A percentile compares a stretch with the other conserved stretches of the same genome.
These are phyloP conservation scores for Manis crassicaudata DNA, from an alignment of 2,797 vertebrate genomes.

Conservation along the genomic window DNA sequence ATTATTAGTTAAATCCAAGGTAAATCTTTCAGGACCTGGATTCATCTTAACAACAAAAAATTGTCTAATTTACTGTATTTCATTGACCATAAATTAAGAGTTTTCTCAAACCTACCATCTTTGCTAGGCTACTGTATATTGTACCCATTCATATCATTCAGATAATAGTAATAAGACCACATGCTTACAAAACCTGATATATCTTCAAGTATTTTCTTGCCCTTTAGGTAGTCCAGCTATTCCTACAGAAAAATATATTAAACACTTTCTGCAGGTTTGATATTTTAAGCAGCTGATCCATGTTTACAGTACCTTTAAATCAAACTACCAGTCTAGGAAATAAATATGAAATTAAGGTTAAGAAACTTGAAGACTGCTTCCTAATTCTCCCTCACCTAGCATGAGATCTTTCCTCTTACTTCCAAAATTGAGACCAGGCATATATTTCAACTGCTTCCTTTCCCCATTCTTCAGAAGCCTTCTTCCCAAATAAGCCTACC, in stretches of 20 bases:
- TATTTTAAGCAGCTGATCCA: background rate
- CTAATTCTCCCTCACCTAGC: background rate
- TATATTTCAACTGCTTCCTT: background rate
- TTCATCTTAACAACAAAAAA: slow-evolving; percentile 35
- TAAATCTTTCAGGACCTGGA: background rate
- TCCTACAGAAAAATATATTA: background rate
- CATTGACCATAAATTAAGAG: slow-evolving; percentile 23
- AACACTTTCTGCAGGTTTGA: background rate
- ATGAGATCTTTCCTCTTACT: background rate
- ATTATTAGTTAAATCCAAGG: too few relatives aligned
- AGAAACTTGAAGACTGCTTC: background rate
- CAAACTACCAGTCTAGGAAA: background rate
- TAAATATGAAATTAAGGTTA: slow-evolving; percentile 24
- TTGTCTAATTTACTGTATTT: background rate
- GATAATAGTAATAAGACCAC: background rate
- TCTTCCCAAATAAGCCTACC: background rate
- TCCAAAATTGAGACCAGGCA: background rate
- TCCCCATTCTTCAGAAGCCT: background rate
- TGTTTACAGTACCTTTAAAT: background rate
- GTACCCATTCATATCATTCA: background rate
- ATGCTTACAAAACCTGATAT: background rate
- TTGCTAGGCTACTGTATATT: background rate
- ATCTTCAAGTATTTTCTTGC: background rate
- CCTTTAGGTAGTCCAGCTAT: background rate
- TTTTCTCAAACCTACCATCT: background rate